These are phyloP conservation scores for Drosophila tani DNA, from an alignment of 1,140 invertebrate species.

Conservation along the genomic window DNA sequence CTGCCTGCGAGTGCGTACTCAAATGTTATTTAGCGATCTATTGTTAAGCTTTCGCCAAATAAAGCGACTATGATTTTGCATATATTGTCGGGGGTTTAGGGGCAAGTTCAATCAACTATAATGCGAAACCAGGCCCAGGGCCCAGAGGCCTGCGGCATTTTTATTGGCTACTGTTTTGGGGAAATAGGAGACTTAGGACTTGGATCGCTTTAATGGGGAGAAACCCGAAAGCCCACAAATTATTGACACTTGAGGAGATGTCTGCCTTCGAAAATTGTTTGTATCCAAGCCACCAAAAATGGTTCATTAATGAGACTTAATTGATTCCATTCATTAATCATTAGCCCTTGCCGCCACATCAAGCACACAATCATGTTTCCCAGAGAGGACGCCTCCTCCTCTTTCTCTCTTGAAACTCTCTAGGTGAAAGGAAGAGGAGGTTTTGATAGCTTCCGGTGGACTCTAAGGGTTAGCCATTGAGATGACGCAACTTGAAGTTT, in stretches of 20 bases:
- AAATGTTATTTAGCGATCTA: slow-evolving; percentile 74
- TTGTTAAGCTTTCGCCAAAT: slow-evolving; percentile 71
- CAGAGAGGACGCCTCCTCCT: slow-evolving; percentile 21
- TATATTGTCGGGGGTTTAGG: slow-evolving; percentile 48
- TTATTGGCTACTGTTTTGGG: slow-evolving; percentile 30
- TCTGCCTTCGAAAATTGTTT: slow-evolving; percentile 50
- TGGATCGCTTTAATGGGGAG: slow-evolving; percentile 8
- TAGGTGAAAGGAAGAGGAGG: slow-evolving; percentile 6
- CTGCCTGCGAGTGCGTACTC: slow-evolving; percentile 36
- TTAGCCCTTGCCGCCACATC: slow-evolving; percentile 43
- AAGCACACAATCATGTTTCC: slow-evolving; percentile 8
- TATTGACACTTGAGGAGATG: slow-evolving; percentile 80
- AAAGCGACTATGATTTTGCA: slow-evolving; percentile 72
- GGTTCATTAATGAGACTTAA: slow-evolving; percentile 84
- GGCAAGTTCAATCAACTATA: slow-evolving; percentile 77
- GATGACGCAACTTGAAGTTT: slow-evolving; percentile 31
- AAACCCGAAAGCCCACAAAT: slow-evolving; percentile 59
- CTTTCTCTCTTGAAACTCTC: not conserved
- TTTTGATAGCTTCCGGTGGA: slow-evolving; percentile 32
- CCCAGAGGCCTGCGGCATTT: slow-evolving; percentile 35
- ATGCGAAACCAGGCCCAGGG: slow-evolving; percentile 29
- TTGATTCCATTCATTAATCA: slow-evolving; percentile 85
- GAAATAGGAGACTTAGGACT: slow-evolving; percentile 21
- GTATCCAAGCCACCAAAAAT: slow-evolving; percentile 68
- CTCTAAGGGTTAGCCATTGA: slow-evolving; percentile 16